Evolutionary conservation across 2,797 vertebrate genomes (phyloP).

Genomic region (Decapterus maruadsi): DNA sequence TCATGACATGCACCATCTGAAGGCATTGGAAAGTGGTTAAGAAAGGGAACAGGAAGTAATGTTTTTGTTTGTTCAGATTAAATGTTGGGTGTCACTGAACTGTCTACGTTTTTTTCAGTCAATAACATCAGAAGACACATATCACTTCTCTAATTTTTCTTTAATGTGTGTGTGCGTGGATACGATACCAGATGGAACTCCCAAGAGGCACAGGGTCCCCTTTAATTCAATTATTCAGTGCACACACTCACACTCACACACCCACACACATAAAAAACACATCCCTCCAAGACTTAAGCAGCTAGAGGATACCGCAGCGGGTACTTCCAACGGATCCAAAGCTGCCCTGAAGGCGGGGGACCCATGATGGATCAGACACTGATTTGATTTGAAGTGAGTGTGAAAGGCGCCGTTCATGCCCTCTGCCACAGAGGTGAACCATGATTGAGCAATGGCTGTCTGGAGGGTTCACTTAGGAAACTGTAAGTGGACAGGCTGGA

Average conservation of each 20-base stretch:
- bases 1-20: conserved; percentile 7
- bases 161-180: background rate
- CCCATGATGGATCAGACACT: conserved; percentile 88
- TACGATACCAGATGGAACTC: conserved; percentile 86
- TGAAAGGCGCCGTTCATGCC: conserved; percentile 76
- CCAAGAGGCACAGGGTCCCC: conserved; percentile 66
- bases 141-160: background rate
- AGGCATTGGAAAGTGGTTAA: background rate
- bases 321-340: conserved; percentile 71
- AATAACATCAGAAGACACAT: conserved; percentile 4
- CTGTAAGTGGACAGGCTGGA: conserved; percentile 75
- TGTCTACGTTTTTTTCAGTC: conserved; percentile 2
- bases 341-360: conserved; percentile 77
- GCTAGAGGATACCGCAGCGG: conserved; percentile 66
- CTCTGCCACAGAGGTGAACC: conserved; percentile 79
- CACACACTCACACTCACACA: conserved; percentile 35
- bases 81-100: conserved; percentile 18
- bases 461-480: conserved; percentile 80
- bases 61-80: conserved; percentile 18
- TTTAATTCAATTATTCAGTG: conserved; percentile 83
- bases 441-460: conserved; percentile 81
- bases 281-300: conserved; percentile 67
- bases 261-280: conserved; percentile 30
- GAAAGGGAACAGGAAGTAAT: conserved; percentile 59
- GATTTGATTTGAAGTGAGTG: conserved; percentile 87